Base-by-base conservation (phyloP, 2,113 vertebrate species). In the Mastomys natalensis region DNA sequence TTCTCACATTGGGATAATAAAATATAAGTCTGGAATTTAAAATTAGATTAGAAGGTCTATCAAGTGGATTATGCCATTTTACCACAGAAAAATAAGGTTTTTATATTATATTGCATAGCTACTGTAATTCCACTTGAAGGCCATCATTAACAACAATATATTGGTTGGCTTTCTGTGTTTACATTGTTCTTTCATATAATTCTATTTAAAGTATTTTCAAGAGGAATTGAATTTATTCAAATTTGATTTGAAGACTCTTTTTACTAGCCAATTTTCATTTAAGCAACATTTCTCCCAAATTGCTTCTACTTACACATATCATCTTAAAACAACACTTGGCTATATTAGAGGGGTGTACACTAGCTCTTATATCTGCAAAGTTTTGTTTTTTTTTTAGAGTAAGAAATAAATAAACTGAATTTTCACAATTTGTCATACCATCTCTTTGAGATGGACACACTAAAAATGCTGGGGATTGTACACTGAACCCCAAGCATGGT, bases 241-340 rank as follows among this genome's bases (percentile, higher is more conserved):
- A 4, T 60, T 77, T 64, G 5, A 84, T 22, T 24, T 92, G 2
- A 17, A 1, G 62, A 58, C 19, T 93, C 4, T 16, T 43, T 1
- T 90, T 16, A 74, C 16, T 90, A 13, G 16, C 31, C 19, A 77
- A 68, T 77, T 95, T 95, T 90, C 4, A 85, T 85, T 93, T 96
- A n/a, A 85, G 76, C 72, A 22, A 4, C 3, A 89, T 78, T 7
- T 87, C 12, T 21, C 89, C 48, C 87, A 31, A 70, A 76, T 66
- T 15, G 68, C 24, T 90, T 89, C 26, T 15, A 40, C 1, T 55
- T 92, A 87, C 10, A 82, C 24, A 62, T 74, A 82, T 0, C 34
- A 82, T 15, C 51, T 60, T 66, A 53, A 40, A 82, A 68, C 2
- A 93, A 21, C 12, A 81, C 5, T 81, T 31, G 11, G 5, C 37